Evolutionary conservation across 2,888 invertebrate species (phyloP).

Genomic region (Erebia ligea): DNA sequence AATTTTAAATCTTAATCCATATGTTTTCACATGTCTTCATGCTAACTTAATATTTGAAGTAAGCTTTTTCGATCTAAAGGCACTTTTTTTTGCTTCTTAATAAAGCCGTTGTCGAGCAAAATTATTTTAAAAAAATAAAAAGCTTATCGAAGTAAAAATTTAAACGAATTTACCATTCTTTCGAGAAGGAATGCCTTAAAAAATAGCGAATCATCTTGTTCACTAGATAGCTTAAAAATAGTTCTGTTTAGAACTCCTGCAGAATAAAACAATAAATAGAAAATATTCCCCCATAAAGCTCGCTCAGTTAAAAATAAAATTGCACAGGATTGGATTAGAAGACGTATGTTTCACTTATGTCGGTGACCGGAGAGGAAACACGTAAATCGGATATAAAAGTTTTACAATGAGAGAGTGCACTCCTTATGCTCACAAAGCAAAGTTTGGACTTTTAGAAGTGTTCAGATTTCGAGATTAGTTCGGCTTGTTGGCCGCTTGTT

Average conservation of each 20-base stretch:
- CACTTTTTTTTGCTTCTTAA: no score
- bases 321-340: constrained; percentile 22
- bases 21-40: no score
- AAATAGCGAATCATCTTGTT: not conserved
- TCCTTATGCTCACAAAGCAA: constrained; percentile 59
- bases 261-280: constrained; percentile 23
- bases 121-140: not conserved
- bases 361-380: constrained; percentile 35
- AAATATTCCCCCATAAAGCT: constrained; percentile 20
- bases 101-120: no score
- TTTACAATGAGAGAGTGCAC: constrained; percentile 54
- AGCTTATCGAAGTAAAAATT: no score
- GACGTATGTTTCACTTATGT: constrained; percentile 31
- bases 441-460: constrained; percentile 61
- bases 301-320: constrained; percentile 27
- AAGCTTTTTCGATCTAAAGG: no score
- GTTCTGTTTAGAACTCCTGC: constrained; percentile 16
- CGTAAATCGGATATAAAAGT: constrained; percentile 56
- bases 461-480: constrained; percentile 65
- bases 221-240: constrained; percentile 1
- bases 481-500: constrained; percentile 61
- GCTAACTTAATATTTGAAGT: no score
- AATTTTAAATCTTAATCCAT: not conserved
- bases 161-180: not conserved
- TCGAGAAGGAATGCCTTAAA: not conserved